Percentiles rank a stretch among this genome's conserved stretches.
phyloP scores from a whole-genome alignment of 2,888 invertebrate genomes.

The Enchytraeus crypticus region DNA sequence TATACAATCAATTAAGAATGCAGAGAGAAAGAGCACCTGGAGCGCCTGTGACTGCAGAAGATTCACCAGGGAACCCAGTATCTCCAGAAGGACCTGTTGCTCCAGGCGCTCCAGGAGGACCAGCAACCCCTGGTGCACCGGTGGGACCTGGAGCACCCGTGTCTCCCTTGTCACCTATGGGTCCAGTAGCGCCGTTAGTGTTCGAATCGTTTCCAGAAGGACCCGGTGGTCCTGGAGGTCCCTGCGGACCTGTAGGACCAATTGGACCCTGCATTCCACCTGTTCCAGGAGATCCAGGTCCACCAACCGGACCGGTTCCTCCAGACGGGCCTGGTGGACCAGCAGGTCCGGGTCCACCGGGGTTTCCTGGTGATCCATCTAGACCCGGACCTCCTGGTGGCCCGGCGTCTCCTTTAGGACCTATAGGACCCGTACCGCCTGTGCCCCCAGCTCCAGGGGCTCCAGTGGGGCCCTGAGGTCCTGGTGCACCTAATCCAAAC shows the following conservation, averaged over 20 bases:
- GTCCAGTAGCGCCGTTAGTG: neutral
- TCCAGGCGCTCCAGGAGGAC: slow-evolving; percentile 2
- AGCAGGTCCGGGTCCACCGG: neutral
- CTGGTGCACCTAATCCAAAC: slow-evolving; percentile 4
- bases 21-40: neutral
- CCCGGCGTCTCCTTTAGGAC: neutral
- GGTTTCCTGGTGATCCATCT: neutral
- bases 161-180: neutral
- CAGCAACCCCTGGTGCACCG: neutral
- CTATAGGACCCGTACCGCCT: slow-evolving; percentile 2
- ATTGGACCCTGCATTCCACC: neutral
- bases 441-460: neutral
- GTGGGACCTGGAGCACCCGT: neutral
- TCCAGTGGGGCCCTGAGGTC: neutral
- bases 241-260: neutral
- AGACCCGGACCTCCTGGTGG: neutral
- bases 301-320: neutral
- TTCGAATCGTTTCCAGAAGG: neutral
- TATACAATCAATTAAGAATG: neutral
- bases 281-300: neutral
- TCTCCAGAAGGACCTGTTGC: slow-evolving; percentile 4
- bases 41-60: neutral
- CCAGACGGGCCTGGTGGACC: slow-evolving; percentile 2
- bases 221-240: neutral
- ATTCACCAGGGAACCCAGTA: slow-evolving; percentile 3